A percentile compares a stretch with the other conserved stretches of the same genome.
Evolutionary conservation across 2,888 invertebrate species (phyloP).

Genomic region (Eupithecia dodoneata): DNA sequence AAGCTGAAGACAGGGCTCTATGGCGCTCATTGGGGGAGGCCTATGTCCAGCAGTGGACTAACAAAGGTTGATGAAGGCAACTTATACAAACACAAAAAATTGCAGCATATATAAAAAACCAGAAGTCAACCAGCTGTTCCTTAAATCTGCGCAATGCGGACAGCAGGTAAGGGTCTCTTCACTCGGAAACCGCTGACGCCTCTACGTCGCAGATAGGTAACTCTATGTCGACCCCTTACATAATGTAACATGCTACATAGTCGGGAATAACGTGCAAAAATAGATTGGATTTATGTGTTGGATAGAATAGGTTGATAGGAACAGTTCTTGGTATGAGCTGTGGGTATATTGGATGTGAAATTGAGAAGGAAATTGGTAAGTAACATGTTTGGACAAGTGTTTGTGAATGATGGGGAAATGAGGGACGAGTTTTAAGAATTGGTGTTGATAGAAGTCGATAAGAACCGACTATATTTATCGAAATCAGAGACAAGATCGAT

Average conservation of each 20-base stretch:
- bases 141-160: slow-evolving; percentile 19
- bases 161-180: slow-evolving; percentile 37
- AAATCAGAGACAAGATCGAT: no score
- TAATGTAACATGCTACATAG: slow-evolving; percentile 12
- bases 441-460: not conserved
- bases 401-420: not conserved
- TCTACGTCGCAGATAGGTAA: slow-evolving; percentile 5
- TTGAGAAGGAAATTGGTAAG: not conserved
- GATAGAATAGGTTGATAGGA: not conserved
- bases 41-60: no score
- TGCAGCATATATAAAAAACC: not conserved
- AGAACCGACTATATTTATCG: no score
- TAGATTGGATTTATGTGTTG: slow-evolving; percentile 12
- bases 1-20: no score
- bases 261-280: slow-evolving; percentile 9
- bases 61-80: not conserved
- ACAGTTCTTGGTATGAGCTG: not conserved
- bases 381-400: not conserved
- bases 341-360: not conserved
- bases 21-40: no score
- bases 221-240: slow-evolving; percentile 15
- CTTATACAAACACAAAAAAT: not conserved
- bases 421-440: not conserved
- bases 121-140: slow-evolving; percentile 13
- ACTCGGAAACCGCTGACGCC: slow-evolving; percentile 32